Conservation (phyloP, 2,888 invertebrate genomes). For the Cheilosia scutellata region DNA sequence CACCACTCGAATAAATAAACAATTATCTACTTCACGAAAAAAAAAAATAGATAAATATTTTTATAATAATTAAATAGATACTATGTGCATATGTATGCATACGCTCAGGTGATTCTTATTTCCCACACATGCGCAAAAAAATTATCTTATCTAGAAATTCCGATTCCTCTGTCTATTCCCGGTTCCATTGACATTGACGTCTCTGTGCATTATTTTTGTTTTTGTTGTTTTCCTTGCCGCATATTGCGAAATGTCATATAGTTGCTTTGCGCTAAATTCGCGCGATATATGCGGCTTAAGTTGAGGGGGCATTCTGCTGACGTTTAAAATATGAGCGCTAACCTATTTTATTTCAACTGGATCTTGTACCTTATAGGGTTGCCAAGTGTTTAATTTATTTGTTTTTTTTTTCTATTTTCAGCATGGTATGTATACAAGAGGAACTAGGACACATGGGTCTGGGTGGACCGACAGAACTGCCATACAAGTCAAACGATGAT, state of each 20-base stretch:
- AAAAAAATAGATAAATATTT: constrained; percentile 14
- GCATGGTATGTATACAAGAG: constrained; percentile 88
- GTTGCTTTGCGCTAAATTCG: constrained; percentile 40
- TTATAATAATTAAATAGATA: too few relatives aligned
- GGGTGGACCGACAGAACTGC: constrained; percentile 80
- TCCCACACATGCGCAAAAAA: constrained; percentile 59
- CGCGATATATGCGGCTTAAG: not conserved
- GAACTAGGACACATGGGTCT: constrained; percentile 86
- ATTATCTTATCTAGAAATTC: constrained; percentile 59
- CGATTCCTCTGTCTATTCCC: constrained; percentile 18
- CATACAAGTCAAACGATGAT: constrained; percentile 79
- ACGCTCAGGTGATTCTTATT: constrained; percentile 38
- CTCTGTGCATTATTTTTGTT: constrained; percentile 7
- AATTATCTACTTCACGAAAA: not conserved
- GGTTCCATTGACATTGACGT: not conserved
- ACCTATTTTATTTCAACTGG: constrained; percentile 45
- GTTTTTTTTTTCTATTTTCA: constrained; percentile 81
- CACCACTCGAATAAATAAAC: not conserved
- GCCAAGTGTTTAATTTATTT: constrained; percentile 36
- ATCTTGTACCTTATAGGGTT: constrained; percentile 40
- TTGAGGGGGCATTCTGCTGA: constrained; percentile 47
- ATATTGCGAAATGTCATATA: constrained; percentile 55
- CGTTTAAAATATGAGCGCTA: constrained; percentile 37
- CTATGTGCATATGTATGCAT: not conserved
- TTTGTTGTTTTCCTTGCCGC: constrained; percentile 11